Percentiles rank a stretch among this genome's conserved stretches.
Conservation (phyloP, 1,140 invertebrate species). For the Asobara japonica region DNA sequence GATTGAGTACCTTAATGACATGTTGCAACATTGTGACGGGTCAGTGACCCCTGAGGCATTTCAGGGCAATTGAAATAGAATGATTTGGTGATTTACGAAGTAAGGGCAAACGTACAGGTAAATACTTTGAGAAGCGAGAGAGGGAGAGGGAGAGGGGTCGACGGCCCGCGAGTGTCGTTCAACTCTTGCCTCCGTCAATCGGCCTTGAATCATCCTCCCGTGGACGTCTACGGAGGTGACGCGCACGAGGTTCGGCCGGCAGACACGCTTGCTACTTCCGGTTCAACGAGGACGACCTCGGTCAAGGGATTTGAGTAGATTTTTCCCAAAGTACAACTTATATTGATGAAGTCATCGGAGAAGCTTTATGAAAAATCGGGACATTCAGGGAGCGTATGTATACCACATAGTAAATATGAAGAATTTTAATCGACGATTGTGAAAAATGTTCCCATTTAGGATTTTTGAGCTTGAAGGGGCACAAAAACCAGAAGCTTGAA, state of each 20-base stretch:
- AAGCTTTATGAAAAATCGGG: too few species aligned
- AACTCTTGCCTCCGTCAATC: slow-evolving; percentile 53
- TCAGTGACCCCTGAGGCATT: background rate
- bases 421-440: too few species aligned
- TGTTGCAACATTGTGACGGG: background rate
- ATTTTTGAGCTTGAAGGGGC: too few species aligned
- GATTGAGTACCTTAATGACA: too few species aligned
- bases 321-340: too few species aligned
- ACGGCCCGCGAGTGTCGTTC: slow-evolving; percentile 59
- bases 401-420: too few species aligned
- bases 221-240: slow-evolving; percentile 46
- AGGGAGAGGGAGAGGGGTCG: slow-evolving; percentile 48
- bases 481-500: too few species aligned
- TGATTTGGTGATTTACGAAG: background rate
- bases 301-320: too few species aligned
- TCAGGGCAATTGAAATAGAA: background rate
- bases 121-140: slow-evolving; percentile 24
- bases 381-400: too few species aligned
- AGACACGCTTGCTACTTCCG: slow-evolving; percentile 53
- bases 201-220: slow-evolving; percentile 57
- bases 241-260: slow-evolving; percentile 44
- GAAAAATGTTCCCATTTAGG: too few species aligned
- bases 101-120: background rate
- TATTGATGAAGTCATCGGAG: too few species aligned
- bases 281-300: too few species aligned